A percentile compares a stretch with the other conserved stretches of the same genome.
Conservation (phyloP, 2,888 invertebrate genomes). For the Dilophus febrilis region DNA sequence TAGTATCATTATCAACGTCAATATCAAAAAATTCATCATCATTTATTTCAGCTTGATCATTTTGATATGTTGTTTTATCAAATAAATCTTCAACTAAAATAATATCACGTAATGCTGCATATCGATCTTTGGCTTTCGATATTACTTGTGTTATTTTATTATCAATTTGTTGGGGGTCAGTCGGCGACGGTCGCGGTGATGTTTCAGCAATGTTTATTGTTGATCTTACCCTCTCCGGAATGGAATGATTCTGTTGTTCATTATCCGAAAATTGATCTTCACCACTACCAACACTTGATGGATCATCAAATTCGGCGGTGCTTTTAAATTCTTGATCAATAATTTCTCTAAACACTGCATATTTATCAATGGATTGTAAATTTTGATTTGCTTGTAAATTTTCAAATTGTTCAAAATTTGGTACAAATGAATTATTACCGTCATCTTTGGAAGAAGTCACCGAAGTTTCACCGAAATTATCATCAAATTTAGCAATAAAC, state of each 20-base stretch:
- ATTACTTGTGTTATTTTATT: conserved; percentile 32
- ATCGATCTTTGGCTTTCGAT: conserved; percentile 46
- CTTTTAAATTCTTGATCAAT: conserved; percentile 50
- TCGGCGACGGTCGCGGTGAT: no score
- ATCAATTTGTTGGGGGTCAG: no score
- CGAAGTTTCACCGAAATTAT: conserved; percentile 40
- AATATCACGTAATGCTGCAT: conserved; percentile 65
- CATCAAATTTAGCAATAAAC: conserved; percentile 43
- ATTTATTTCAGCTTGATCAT: no score
- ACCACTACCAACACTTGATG: not conserved
- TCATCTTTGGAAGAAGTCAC: no score
- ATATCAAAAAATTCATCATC: not conserved
- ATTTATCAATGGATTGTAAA: conserved; percentile 56
- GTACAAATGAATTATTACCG: conserved; percentile 37
- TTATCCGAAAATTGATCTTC: conserved; percentile 1
- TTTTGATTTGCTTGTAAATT: conserved; percentile 19
- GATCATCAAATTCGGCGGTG: conserved; percentile 3
- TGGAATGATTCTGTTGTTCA: conserved; percentile 26
- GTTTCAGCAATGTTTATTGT: conserved; percentile 17
- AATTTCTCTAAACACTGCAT: conserved; percentile 76
- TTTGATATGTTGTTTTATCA: conserved; percentile 27
- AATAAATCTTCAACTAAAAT: conserved; percentile 43
- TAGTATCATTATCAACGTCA: not conserved
- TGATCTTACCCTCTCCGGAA: no score
- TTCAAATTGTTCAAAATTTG: conserved; percentile 46